Conservation (phyloP, 1,140 invertebrate genomes). For the Scaptodrosophila lebanonensis region DNA sequence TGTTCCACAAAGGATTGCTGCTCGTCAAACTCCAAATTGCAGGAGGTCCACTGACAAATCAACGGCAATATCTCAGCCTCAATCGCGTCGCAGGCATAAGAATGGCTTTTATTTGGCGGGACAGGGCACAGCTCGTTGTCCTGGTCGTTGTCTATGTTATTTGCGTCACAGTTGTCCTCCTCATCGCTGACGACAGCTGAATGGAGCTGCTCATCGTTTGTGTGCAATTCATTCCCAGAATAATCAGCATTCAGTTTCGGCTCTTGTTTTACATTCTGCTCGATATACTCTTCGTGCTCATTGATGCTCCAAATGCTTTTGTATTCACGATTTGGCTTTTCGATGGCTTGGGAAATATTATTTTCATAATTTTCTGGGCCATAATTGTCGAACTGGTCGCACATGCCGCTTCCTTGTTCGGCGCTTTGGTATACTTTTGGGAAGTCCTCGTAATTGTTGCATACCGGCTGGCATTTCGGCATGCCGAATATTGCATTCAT, state of each 20-base stretch:
- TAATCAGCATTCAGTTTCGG: constrained; percentile 4
- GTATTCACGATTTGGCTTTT: constrained; percentile 71
- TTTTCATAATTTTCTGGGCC: constrained; percentile 55
- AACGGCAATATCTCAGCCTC: constrained; percentile 58
- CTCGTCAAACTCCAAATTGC: constrained; percentile 86
- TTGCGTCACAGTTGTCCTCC: constrained; percentile 22
- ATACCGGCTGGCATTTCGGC: constrained; percentile 62
- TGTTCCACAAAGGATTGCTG: constrained; percentile 91
- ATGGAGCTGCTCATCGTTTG: constrained; percentile 4
- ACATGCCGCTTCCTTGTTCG: background rate
- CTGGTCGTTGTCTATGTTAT: constrained; percentile 21
- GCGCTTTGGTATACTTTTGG: constrained; percentile 47
- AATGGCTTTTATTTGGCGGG: constrained; percentile 11
- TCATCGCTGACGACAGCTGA: constrained; percentile 8
- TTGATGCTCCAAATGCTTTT: constrained; percentile 74
- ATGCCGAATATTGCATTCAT: constrained; percentile 74
- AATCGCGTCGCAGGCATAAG: constrained; percentile 3
- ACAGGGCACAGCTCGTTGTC: constrained; percentile 27
- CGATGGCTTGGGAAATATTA: constrained; percentile 47
- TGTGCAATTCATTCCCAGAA: background rate
- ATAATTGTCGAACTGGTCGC: constrained; percentile 30
- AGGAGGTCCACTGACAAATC: constrained; percentile 90
- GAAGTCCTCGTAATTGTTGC: constrained; percentile 46
- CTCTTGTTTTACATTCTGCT: background rate
- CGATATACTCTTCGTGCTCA: no score